Percentiles rank a stretch among this genome's conserved stretches.
Evolutionary conservation across 1,140 invertebrate species (phyloP).

Genomic region (Tenebrio molitor): DNA sequence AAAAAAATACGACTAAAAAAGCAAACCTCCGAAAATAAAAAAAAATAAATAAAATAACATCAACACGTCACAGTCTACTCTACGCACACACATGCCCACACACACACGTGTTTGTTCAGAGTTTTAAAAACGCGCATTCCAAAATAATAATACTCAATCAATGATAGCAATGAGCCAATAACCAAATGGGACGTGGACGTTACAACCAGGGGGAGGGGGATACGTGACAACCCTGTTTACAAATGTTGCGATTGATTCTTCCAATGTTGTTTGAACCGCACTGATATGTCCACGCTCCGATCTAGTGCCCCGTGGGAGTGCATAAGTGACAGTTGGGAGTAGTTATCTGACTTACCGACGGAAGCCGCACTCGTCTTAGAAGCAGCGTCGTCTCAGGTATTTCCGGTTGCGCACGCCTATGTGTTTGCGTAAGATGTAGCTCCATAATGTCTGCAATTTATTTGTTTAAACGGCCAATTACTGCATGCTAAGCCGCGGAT

Average conservation of each 20-base stretch:
- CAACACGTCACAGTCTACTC: constrained; percentile 60
- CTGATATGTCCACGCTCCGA: constrained; percentile 61
- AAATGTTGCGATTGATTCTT: constrained; percentile 68
- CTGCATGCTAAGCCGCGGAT: constrained; percentile 10
- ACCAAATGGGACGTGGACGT: constrained; percentile 67
- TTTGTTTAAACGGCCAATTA: constrained; percentile 4
- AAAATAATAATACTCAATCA: constrained; percentile 69
- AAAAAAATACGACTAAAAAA: constrained; percentile 48
- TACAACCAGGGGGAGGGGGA: constrained; percentile 62
- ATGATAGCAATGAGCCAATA: constrained; percentile 68
- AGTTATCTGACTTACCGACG: constrained; percentile 49
- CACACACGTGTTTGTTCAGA: constrained; percentile 64
- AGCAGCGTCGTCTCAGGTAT: constrained; percentile 37
- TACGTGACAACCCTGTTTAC: constrained; percentile 68
- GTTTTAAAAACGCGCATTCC: constrained; percentile 68
- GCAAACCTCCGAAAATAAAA: no score
- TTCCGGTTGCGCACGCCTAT: constrained; percentile 16
- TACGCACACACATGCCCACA: constrained; percentile 53
- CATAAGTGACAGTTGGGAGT: constrained; percentile 48
- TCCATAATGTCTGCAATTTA: not conserved
- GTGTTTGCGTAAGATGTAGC: constrained; percentile 16
- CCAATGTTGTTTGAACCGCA: constrained; percentile 66
- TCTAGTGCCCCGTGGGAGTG: constrained; percentile 59
- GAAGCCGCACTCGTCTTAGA: constrained; percentile 14
- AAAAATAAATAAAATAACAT: constrained; percentile 55